These are phyloP conservation scores for Isichthys henryi DNA, from an alignment of 2,113 vertebrate species.

Conservation along the genomic window DNA sequence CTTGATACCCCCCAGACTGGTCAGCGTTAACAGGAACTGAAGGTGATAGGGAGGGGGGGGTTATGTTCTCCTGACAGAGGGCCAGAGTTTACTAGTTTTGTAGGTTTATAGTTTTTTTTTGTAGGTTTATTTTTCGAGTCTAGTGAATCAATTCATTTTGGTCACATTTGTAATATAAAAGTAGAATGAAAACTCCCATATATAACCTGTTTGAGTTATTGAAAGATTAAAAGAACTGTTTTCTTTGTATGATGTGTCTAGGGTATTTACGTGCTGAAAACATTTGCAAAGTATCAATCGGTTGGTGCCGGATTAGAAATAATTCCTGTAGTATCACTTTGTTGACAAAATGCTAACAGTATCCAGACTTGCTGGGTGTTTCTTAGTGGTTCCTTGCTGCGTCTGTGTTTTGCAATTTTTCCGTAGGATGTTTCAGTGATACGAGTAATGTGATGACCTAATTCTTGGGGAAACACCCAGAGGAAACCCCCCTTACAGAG, in stretches of 20 bases:
- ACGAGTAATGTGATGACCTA: constrained; percentile 54
- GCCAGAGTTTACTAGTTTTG: background rate
- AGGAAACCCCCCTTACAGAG: constrained; percentile 59
- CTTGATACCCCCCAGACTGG: background rate
- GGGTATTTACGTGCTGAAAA: background rate
- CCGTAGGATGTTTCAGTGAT: constrained; percentile 43
- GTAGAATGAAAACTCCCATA: background rate
- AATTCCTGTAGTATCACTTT: background rate
- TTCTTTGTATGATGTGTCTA: background rate
- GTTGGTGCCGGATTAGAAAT: constrained; percentile 37
- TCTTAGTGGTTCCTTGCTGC: constrained; percentile 37
- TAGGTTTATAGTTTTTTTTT: background rate
- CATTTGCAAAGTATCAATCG: constrained; percentile 26
- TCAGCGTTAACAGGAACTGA: background rate
- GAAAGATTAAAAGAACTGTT: background rate
- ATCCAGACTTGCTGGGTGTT: constrained; percentile 48
- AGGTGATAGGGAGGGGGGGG: background rate
- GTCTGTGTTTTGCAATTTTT: constrained; percentile 50
- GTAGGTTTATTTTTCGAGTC: background rate
- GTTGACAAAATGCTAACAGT: constrained; percentile 42
- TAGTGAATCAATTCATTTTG: background rate
- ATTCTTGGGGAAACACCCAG: constrained; percentile 57
- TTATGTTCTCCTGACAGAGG: background rate
- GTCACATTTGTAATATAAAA: background rate
- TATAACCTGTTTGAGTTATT: background rate